Percentiles rank a stretch among this genome's conserved stretches.
Evolutionary conservation across 2,797 vertebrate genomes (phyloP).

Genomic region (Anguilla megastoma): DNA sequence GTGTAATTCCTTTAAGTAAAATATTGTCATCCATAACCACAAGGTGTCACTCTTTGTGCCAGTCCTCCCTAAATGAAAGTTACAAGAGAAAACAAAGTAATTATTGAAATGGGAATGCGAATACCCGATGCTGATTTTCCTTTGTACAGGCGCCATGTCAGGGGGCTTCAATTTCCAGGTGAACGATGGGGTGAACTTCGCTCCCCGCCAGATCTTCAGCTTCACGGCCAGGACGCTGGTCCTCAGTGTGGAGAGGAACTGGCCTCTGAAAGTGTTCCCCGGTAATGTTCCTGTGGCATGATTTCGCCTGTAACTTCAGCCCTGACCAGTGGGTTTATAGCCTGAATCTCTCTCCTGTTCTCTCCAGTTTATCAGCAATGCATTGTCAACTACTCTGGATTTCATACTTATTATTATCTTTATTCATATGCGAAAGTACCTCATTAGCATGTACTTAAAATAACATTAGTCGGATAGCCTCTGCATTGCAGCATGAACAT

Average conservation of each 20-base stretch:
- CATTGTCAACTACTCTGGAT: neutral
- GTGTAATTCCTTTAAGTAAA: neutral
- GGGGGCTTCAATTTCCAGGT: constrained; percentile 92
- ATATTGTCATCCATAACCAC: neutral
- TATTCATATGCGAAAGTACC: neutral
- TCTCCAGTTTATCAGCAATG: neutral
- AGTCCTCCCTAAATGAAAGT: neutral
- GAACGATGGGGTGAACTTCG: constrained; percentile 87
- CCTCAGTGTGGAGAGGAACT: constrained; percentile 79
- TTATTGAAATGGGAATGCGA: neutral
- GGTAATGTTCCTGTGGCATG: constrained; percentile 61
- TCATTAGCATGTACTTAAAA: neutral
- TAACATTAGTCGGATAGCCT: neutral
- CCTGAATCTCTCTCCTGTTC: neutral
- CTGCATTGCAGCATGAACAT: neutral
- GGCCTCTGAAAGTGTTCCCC: constrained; percentile 80
- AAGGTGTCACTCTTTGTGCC: neutral
- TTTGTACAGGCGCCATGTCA: constrained; percentile 75
- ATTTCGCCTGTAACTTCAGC: neutral
- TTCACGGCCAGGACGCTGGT: constrained; percentile 78
- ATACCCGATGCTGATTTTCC: neutral
- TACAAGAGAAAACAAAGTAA: neutral
- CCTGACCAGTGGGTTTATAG: too few relatives aligned
- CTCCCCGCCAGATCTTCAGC: constrained; percentile 85
- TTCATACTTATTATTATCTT: neutral